phyloP scores from a whole-genome alignment of 2,113 vertebrate species.

The Epinephelus fuscoguttatus region DNA sequence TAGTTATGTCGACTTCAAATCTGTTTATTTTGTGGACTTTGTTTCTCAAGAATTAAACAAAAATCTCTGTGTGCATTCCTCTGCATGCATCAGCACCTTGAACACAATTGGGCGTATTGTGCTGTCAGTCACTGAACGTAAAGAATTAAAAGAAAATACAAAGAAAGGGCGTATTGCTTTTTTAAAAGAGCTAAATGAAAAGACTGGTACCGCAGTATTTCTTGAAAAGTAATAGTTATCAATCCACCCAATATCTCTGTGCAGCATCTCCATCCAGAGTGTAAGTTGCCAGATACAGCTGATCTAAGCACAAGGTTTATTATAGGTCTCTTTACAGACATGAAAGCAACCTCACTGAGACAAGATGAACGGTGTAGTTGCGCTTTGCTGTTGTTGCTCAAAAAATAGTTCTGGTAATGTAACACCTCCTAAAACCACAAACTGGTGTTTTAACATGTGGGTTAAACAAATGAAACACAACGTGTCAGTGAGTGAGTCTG shows the following conservation, averaged over 20 bases:
- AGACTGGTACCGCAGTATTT: not conserved
- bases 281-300: too few relatives aligned
- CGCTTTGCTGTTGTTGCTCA: not conserved
- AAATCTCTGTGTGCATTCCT: conserved; percentile 47
- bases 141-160: not conserved
- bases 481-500: too few relatives aligned
- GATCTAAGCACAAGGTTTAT: too few relatives aligned
- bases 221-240: not conserved
- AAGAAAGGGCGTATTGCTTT: not conserved
- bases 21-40: conserved; percentile 69
- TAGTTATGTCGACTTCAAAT: conserved; percentile 61
- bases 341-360: not conserved
- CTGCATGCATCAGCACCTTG: conserved; percentile 58
- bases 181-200: not conserved
- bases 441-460: too few relatives aligned
- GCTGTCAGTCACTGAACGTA: conserved; percentile 16
- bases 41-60: conserved; percentile 49
- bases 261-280: too few relatives aligned
- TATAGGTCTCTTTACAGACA: too few relatives aligned
- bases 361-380: not conserved
- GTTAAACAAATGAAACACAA: not conserved
- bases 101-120: not conserved
- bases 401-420: not conserved
- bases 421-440: not conserved
- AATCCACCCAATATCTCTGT: not conserved